phyloP scores from a whole-genome alignment of 2,888 invertebrate species.

The Rhamnusium bicolor region DNA sequence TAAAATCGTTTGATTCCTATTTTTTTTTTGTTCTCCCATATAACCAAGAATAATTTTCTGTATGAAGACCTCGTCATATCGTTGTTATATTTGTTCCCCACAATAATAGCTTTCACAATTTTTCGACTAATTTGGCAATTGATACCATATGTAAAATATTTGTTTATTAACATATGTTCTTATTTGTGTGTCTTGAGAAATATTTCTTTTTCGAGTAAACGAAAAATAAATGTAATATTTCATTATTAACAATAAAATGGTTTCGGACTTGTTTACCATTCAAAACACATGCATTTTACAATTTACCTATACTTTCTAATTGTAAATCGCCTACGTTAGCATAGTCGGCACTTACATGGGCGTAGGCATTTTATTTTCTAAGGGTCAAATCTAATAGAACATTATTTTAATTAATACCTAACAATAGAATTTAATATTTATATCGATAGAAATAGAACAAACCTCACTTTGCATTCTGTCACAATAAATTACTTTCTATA shows the following conservation, averaged over 20 bases:
- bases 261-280: neutral
- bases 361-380: constrained; percentile 20
- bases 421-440: no score
- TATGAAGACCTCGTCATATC: no score
- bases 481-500: no score
- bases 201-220: neutral
- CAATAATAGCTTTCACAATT: constrained; percentile 21
- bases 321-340: constrained; percentile 27
- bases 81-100: no score
- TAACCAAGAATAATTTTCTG: no score
- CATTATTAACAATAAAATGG: neutral
- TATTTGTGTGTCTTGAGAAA: neutral
- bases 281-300: constrained; percentile 18
- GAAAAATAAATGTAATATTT: neutral
- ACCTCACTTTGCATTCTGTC: no score
- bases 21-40: no score
- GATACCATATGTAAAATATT: constrained; percentile 3
- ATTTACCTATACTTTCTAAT: constrained; percentile 33
- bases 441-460: neutral
- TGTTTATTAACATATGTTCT: neutral
- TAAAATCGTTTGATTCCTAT: no score
- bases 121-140: constrained; percentile 12
- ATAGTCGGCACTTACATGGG: constrained; percentile 9
- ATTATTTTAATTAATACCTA: neutral
- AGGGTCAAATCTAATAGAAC: neutral